phyloP scores from a whole-genome alignment of 2,113 vertebrate genomes.

The Platysternon megacephalum region DNA sequence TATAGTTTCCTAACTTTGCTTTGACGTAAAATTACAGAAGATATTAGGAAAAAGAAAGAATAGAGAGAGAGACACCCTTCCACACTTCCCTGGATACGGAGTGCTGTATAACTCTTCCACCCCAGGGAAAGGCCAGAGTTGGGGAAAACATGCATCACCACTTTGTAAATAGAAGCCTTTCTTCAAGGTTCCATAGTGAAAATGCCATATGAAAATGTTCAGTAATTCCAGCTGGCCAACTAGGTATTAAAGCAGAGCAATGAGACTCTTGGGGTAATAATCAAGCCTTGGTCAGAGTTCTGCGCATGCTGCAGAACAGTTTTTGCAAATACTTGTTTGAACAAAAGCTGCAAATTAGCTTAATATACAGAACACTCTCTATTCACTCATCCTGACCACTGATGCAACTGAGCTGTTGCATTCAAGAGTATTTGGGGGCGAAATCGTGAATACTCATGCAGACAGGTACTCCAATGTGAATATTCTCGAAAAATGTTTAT shows the following conservation, averaged over 20 bases:
- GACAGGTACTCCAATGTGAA: slow-evolving; percentile 28
- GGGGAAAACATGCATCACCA: background rate
- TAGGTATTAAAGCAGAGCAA: slow-evolving; percentile 16
- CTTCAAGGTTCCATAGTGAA: background rate
- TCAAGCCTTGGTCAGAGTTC: slow-evolving; percentile 18
- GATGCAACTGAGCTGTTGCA: background rate
- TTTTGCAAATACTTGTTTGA: slow-evolving; percentile 59
- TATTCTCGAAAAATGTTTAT: slow-evolving; percentile 31
- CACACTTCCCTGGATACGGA: background rate
- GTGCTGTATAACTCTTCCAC: background rate
- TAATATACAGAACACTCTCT: background rate
- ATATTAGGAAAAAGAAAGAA: background rate
- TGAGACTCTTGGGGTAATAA: slow-evolving; percentile 43
- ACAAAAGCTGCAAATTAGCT: slow-evolving; percentile 1
- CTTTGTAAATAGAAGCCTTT: background rate
- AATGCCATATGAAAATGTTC: background rate
- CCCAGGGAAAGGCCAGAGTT: background rate
- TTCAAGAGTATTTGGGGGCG: slow-evolving; percentile 25
- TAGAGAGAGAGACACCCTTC: background rate
- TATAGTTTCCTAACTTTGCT: background rate
- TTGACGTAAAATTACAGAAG: background rate
- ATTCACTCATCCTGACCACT: background rate
- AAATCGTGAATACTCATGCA: slow-evolving; percentile 14
- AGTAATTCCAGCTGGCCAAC: background rate
- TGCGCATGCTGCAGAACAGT: slow-evolving; percentile 23